Evolutionary conservation across 2,113 vertebrate genomes (phyloP), one percentile per base, ranked within the genome.

Genomic region (Acanthochromis polyacanthus): DNA sequence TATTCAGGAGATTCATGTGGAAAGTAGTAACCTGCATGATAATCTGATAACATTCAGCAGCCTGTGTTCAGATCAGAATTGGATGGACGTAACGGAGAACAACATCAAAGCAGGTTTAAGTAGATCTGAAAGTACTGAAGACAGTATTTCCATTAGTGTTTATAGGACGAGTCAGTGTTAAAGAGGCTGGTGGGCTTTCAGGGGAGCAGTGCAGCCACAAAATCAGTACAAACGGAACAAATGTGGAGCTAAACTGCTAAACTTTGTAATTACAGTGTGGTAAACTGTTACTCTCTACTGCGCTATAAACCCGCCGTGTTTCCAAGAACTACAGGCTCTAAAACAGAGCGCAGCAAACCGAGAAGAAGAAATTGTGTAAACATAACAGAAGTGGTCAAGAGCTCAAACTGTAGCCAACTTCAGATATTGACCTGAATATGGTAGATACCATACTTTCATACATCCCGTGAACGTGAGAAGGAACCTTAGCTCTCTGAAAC

Each of bases 261-360:
- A 78, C 45, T 38, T 61, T 71, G 59, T 46, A 62, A 40, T 74
- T 69, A 85, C 63, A 81, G 68, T 62, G 81, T n/a, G 59, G 71
- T 62, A 20, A 64, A 19, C 25, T 38, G 9, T 69, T 30, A 30
- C 52, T 72, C 23, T 77, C 67, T 71, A 66, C 80, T 74, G 63
- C 46, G 63, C 36, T 71, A 58, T 65, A n/a, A 71, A 63, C 17
- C 23, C 25, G 58, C 23, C 48, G 32, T 59, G 25, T 57, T 70
- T 67, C 36, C 4, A 71, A 22, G 43, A 71, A 52, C 5, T 8
- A 57, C 59, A 80, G 22, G 68, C 46, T 48, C 56, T 59, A 51
- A 55, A 71, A 78, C 22, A 22, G 60, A 48, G 50, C 57, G 70
- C 57, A 75, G 52, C 65, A 69, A 64, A 58, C 25, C 40, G 57